Evolutionary conservation across 1,140 invertebrate genomes (phyloP).

Genomic region (Gryllus bimaculatus): DNA sequence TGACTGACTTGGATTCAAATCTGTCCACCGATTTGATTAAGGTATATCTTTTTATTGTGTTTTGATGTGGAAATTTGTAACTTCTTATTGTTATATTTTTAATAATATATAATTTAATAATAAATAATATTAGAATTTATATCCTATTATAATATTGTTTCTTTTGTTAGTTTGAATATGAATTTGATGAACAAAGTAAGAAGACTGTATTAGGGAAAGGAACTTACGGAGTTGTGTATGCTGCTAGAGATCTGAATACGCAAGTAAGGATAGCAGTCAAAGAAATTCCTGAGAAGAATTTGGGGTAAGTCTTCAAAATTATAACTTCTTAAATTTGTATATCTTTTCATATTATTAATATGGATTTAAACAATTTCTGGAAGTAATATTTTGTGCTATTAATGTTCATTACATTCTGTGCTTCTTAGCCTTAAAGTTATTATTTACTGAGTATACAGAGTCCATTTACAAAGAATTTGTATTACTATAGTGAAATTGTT

Average conservation of each 20-base stretch:
- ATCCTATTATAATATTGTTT: background rate
- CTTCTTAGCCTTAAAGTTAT: no score
- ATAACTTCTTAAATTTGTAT: no score
- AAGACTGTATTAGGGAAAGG: conserved; percentile 86
- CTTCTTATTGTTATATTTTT: background rate
- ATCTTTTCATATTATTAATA: no score
- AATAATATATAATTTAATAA: background rate
- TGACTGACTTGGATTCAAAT: conserved; percentile 70
- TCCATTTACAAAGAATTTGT: no score
- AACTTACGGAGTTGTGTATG: conserved; percentile 92
- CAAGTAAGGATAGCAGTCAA: conserved; percentile 96
- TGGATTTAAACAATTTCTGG: no score
- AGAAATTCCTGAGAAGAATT: conserved; percentile 93
- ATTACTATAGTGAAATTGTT: no score
- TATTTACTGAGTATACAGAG: no score
- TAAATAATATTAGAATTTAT: background rate
- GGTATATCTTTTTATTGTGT: conserved; percentile 33
- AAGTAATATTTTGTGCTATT: no score
- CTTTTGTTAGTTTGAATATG: conserved; percentile 80
- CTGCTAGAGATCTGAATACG: conserved; percentile 87
- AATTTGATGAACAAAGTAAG: conserved; percentile 82
- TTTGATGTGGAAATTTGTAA: background rate
- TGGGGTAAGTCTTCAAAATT: conserved; percentile 48
- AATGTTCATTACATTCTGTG: no score
- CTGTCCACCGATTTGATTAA: conserved; percentile 58